Percentiles rank a stretch among this genome's conserved stretches.
Conservation (phyloP, 2,888 invertebrate genomes). For the Abrostola tripartita region DNA sequence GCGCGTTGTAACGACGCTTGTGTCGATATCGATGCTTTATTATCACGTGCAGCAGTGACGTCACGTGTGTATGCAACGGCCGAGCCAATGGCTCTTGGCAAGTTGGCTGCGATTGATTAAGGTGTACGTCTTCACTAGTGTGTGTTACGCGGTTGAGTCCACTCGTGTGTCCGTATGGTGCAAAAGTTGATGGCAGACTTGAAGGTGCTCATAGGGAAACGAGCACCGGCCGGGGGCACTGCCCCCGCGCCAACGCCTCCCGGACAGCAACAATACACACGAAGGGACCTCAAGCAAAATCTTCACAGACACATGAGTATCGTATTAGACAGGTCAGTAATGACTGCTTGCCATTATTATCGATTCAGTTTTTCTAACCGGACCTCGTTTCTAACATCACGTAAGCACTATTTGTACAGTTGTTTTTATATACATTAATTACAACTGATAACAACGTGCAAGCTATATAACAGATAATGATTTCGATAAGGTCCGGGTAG, state of each 20-base stretch:
- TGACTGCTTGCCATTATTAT: conserved; percentile 29
- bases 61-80: conserved; percentile 78
- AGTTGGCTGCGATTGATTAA: conserved; percentile 74
- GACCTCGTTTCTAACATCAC: conserved; percentile 24
- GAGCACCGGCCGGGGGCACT: conserved; percentile 78
- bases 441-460: conserved; percentile 33
- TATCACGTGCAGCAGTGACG: conserved; percentile 85
- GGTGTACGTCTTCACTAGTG: conserved; percentile 77
- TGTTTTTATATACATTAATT: conserved; percentile 39
- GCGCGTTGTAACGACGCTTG: conserved; percentile 83
- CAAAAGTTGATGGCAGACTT: conserved; percentile 86
- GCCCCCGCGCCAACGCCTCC: conserved; percentile 62
- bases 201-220: conserved; percentile 86
- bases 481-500: conserved; percentile 49
- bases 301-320: conserved; percentile 87
- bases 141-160: conserved; percentile 75
- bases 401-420: conserved; percentile 22
- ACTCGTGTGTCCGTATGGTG: conserved; percentile 87
- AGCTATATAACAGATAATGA: conserved; percentile 55
- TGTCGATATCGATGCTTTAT: conserved; percentile 79
- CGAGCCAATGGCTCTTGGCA: conserved; percentile 86
- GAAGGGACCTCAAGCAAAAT: conserved; percentile 85
- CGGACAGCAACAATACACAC: conserved; percentile 78
- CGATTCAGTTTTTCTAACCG: conserved; percentile 16
- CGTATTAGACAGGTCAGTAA: conserved; percentile 86